Conservation (phyloP, 1,140 invertebrate genomes). For the Zaprionus tsacasi region DNA sequence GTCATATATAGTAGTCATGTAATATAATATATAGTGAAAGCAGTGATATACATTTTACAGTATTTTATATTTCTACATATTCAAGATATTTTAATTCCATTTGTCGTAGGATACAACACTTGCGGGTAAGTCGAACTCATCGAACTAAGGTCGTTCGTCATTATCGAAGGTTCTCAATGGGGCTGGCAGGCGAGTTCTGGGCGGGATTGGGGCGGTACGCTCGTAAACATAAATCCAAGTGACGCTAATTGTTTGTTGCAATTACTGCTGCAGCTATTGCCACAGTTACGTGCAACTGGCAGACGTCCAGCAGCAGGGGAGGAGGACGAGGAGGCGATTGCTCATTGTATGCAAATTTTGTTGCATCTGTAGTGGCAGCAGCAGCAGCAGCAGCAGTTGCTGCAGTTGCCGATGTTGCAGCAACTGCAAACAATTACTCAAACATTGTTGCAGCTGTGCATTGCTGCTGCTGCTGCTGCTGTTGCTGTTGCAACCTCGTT, state of each 20-base stretch:
- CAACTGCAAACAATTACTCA: conserved; percentile 78
- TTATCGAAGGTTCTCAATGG: conserved; percentile 1
- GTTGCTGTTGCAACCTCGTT: conserved; percentile 47
- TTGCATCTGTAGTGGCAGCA: conserved; percentile 46
- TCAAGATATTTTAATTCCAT: background rate
- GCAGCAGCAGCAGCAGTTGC: conserved; percentile 33
- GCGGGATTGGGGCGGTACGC: conserved; percentile 13
- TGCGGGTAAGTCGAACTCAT: background rate
- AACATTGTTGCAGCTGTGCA: conserved; percentile 71
- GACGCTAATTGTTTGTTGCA: conserved; percentile 82
- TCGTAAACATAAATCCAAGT: conserved; percentile 79
- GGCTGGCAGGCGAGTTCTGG: too few relatives aligned
- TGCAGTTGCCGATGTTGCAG: conserved; percentile 51
- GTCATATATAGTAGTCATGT: background rate
- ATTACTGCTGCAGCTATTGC: conserved; percentile 75
- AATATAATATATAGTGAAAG: background rate
- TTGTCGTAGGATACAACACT: background rate
- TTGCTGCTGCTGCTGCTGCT: conserved; percentile 42
- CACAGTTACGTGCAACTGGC: conserved; percentile 59
- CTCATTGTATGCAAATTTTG: conserved; percentile 74
- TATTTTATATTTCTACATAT: background rate
- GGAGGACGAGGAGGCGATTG: conserved; percentile 8
- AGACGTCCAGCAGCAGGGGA: conserved; percentile 34
- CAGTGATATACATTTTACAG: background rate
- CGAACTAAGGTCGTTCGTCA: background rate